Conservation (phyloP, 2,888 invertebrate species). For the Troilus luridus region DNA sequence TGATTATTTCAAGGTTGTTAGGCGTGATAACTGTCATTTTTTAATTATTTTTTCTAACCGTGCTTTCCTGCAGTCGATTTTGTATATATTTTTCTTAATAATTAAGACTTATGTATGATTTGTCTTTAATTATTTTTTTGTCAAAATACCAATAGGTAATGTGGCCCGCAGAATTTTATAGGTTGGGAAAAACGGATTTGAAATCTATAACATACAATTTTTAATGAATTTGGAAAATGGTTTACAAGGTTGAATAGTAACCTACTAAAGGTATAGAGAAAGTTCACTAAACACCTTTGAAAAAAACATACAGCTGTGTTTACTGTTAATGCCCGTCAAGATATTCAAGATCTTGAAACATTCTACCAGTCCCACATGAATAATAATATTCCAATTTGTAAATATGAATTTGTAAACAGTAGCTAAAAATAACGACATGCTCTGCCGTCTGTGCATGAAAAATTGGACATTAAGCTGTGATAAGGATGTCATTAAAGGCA, state of each 20-base stretch:
- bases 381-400: not conserved
- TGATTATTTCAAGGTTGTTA: too few relatives aligned
- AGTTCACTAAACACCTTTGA: not conserved
- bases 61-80: too few relatives aligned
- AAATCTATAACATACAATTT: not conserved
- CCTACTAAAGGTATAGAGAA: not conserved
- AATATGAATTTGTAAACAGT: not conserved
- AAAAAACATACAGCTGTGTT: not conserved
- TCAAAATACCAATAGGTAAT: too few relatives aligned
- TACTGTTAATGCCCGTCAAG: not conserved
- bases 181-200: not conserved
- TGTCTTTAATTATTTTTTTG: too few relatives aligned
- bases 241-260: not conserved
- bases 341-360: not conserved
- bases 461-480: not conserved
- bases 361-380: not conserved
- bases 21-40: too few relatives aligned
- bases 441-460: slow-evolving; percentile 4
- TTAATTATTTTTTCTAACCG: too few relatives aligned
- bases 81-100: too few relatives aligned
- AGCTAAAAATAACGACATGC: not conserved
- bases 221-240: not conserved
- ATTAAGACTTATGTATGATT: too few relatives aligned
- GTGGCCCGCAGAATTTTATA: too few relatives aligned
- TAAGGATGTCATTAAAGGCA: slow-evolving; percentile 33